Conservation (phyloP, 2,797 vertebrate species). For the Myioborus melanocephalus region DNA sequence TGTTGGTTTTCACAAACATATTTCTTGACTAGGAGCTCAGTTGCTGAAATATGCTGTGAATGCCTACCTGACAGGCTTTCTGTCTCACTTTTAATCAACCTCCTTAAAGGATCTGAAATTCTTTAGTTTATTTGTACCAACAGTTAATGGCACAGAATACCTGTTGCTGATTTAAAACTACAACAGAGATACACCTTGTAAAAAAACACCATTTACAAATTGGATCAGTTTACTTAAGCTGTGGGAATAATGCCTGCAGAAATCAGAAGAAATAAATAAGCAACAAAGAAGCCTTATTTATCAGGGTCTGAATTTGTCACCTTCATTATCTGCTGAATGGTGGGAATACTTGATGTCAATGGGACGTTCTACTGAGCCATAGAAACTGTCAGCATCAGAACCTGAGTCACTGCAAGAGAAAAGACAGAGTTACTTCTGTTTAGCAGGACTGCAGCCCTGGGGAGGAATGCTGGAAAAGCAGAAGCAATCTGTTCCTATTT, state of each 20-base stretch:
- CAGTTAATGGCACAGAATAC: background rate
- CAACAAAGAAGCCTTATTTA: background rate
- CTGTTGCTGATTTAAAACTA: background rate
- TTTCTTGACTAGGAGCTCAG: background rate
- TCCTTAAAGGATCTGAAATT: background rate
- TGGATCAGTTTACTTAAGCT: background rate
- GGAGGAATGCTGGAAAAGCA: background rate
- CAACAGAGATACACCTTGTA: background rate
- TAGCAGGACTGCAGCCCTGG: background rate
- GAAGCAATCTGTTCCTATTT: background rate
- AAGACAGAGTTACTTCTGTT: background rate
- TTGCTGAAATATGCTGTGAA: background rate
- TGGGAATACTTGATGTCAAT: slow-evolving; percentile 84
- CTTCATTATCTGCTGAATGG: slow-evolving; percentile 81
- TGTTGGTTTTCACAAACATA: background rate
- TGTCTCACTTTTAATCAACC: background rate
- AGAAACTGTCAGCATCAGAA: slow-evolving; percentile 90
- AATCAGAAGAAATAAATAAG: background rate
- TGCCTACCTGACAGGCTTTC: background rate
- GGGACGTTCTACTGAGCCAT: slow-evolving; percentile 87
- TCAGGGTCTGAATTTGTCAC: slow-evolving; percentile 43
- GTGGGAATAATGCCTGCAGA: background rate
- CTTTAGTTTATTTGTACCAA: background rate
- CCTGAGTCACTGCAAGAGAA: slow-evolving; percentile 81
- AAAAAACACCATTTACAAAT: background rate